These are phyloP conservation scores for Betta splendens DNA, from an alignment of 2,797 vertebrate species.

Conservation along the genomic window DNA sequence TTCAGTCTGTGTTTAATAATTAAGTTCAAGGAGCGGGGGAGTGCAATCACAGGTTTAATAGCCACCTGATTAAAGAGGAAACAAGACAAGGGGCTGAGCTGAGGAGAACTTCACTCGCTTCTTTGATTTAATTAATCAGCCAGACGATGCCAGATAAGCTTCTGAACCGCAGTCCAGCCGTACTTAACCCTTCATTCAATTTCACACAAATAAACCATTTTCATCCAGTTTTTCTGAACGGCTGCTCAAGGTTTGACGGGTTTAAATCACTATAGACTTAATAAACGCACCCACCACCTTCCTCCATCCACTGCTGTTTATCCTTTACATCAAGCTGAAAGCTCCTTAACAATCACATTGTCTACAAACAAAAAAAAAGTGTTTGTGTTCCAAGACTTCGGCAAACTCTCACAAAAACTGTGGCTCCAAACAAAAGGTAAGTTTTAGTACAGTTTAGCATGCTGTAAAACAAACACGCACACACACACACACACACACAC, in stretches of 20 bases:
- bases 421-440: constrained; percentile 29
- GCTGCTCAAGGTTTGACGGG: constrained; percentile 48
- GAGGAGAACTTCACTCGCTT: constrained; percentile 69
- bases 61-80: constrained; percentile 80
- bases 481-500: constrained; percentile 1
- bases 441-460: constrained; percentile 43
- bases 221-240: constrained; percentile 76
- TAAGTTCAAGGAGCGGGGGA: constrained; percentile 61
- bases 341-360: constrained; percentile 13
- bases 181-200: constrained; percentile 50
- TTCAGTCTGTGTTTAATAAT: constrained; percentile 62
- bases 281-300: constrained; percentile 2
- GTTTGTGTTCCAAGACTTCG: constrained; percentile 12
- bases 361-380: constrained; percentile 12
- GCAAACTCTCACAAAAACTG: constrained; percentile 30
- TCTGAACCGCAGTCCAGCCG: constrained; percentile 49
- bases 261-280: constrained; percentile 42
- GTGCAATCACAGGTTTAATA: constrained; percentile 78
- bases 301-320: constrained; percentile 5
- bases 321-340: constrained; percentile 13
- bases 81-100: constrained; percentile 68
- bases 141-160: constrained; percentile 72
- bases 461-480: constrained; percentile 48
- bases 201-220: constrained; percentile 72
- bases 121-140: constrained; percentile 79